Conservation (phyloP, 2,888 invertebrate species). For the Phragmatobia fuliginosa region DNA sequence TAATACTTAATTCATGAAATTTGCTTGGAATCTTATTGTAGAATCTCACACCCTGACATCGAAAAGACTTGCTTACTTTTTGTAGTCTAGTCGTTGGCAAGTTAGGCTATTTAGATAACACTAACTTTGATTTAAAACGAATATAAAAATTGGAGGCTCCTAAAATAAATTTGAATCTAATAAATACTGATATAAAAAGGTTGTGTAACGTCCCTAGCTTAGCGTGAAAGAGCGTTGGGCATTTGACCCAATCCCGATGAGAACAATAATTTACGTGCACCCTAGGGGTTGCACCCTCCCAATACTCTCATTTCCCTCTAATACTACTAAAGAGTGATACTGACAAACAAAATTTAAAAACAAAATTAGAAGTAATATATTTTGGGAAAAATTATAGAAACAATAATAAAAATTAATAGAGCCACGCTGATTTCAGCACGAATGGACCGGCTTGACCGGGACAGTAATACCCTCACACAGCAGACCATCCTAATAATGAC, state of each 20-base stretch:
- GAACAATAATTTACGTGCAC: conserved; percentile 67
- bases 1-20: too few species aligned
- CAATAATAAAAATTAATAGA: too few species aligned
- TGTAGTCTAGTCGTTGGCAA: too few species aligned
- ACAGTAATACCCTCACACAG: too few species aligned
- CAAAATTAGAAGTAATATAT: not conserved
- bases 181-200: conserved; percentile 32
- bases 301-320: conserved; percentile 5
- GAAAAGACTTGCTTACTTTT: too few species aligned
- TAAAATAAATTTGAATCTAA: not conserved
- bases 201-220: conserved; percentile 44
- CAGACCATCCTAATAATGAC: too few species aligned
- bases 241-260: conserved; percentile 64
- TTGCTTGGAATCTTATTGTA: too few species aligned
- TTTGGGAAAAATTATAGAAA: too few species aligned
- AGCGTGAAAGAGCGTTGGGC: conserved; percentile 60
- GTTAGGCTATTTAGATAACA: too few species aligned
- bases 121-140: not conserved
- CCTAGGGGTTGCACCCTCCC: conserved; percentile 34
- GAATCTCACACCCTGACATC: too few species aligned
- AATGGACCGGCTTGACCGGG: too few species aligned
- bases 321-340: not conserved
- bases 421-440: too few species aligned
- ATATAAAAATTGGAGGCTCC: not conserved
- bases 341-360: conserved; percentile 1